Conservation (phyloP, 1,140 invertebrate species). For the Lycorma delicatula region DNA sequence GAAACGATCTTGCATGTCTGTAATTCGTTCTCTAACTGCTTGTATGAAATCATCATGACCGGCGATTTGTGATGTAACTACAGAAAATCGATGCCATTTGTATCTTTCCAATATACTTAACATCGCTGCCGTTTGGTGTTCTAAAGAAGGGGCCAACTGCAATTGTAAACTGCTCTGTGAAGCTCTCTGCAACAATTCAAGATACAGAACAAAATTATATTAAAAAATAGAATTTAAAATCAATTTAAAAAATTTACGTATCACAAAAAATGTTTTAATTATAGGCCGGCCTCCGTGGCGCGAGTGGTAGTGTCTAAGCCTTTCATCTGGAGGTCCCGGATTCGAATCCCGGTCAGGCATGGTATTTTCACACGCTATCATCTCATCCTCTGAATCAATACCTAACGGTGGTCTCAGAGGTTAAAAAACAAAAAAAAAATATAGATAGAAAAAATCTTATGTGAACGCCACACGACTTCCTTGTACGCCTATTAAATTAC, state of each 20-base stretch:
- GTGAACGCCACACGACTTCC: no score
- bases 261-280: no score
- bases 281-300: no score
- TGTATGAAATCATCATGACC: constrained; percentile 93
- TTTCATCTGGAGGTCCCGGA: neutral
- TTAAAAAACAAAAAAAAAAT: no score
- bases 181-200: constrained; percentile 47
- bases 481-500: no score
- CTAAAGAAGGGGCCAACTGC: constrained; percentile 85
- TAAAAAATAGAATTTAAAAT: neutral
- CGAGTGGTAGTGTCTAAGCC: neutral
- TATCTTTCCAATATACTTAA: constrained; percentile 85
- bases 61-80: constrained; percentile 86
- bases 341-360: neutral
- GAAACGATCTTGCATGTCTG: constrained; percentile 74
- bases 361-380: neutral
- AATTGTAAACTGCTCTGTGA: constrained; percentile 76
- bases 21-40: constrained; percentile 76
- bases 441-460: no score
- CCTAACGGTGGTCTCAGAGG: no score
- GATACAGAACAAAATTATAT: neutral
- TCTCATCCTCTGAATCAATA: no score
- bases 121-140: constrained; percentile 90
- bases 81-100: constrained; percentile 93
- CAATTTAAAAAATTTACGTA: no score